Conservation (phyloP, 2,888 invertebrate genomes). For the Orchesella flavescens region DNA sequence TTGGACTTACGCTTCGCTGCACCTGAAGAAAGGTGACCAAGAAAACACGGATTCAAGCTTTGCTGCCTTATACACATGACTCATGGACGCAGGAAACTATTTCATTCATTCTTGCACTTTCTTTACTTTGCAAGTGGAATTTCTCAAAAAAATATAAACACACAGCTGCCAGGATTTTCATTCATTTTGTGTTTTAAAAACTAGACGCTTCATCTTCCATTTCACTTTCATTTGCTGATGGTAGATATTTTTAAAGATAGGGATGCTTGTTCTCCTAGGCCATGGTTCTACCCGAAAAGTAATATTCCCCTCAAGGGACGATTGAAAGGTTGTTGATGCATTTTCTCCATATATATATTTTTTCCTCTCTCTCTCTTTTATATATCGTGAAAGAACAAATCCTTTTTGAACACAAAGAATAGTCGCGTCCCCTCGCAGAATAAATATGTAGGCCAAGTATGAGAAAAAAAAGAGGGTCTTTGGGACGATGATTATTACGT, state of each 20-base stretch:
- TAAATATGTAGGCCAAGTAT: conserved; percentile 11
- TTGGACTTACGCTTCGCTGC: conserved; percentile 20
- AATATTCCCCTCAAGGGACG: conserved; percentile 5
- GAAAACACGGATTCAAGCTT: conserved; percentile 30
- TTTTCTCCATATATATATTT: not conserved
- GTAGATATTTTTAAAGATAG: not conserved
- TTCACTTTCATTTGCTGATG: not conserved
- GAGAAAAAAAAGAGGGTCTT: conserved; percentile 1
- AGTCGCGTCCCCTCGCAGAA: not conserved
- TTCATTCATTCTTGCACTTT: conserved; percentile 30
- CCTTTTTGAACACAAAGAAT: no score
- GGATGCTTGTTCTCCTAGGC: conserved; percentile 23
- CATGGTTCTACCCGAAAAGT: conserved; percentile 13
- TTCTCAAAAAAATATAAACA: not conserved
- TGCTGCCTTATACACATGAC: conserved; percentile 8
- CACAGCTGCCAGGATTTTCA: not conserved
- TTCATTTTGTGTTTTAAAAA: not conserved
- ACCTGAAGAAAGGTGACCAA: not conserved
- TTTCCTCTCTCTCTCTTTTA: not conserved
- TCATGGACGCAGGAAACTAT: conserved; percentile 13
- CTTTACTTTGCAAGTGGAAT: not conserved
- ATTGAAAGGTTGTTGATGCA: not conserved
- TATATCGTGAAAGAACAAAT: no score
- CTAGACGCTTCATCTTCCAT: not conserved
- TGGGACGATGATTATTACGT: not conserved